Evolutionary conservation across 2,113 vertebrate genomes (phyloP).

Genomic region (Reinhardtius hippoglossoides): DNA sequence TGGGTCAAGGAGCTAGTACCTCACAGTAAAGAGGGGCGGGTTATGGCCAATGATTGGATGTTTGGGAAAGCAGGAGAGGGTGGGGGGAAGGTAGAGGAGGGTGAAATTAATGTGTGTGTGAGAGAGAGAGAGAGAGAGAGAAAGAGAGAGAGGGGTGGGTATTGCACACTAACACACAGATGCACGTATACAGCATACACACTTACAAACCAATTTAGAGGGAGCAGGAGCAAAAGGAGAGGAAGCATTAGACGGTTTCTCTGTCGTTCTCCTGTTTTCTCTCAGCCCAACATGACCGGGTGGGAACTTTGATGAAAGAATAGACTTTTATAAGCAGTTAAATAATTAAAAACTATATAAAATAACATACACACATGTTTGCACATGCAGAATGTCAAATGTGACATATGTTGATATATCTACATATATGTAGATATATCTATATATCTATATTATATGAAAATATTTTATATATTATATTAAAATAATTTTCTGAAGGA

Average conservation of each 20-base stretch:
- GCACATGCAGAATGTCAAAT: too few relatives aligned
- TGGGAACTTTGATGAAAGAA: neutral
- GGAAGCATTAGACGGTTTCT: neutral
- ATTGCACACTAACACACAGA: too few relatives aligned
- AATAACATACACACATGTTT: too few relatives aligned
- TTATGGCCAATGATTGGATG: conserved; percentile 42
- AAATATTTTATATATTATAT: too few relatives aligned
- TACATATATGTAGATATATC: too few relatives aligned
- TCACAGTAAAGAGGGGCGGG: conserved; percentile 46
- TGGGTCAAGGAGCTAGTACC: conserved; percentile 63
- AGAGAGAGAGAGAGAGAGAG: too few relatives aligned
- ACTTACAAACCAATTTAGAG: conserved; percentile 23
- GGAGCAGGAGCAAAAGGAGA: neutral
- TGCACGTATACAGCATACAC: neutral
- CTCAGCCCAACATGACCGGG: neutral
- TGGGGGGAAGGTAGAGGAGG: neutral
- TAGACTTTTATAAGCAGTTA: too few relatives aligned
- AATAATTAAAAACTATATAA: too few relatives aligned
- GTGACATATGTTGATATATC: too few relatives aligned
- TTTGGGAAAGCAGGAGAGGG: conserved; percentile 16
- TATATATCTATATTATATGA: too few relatives aligned
- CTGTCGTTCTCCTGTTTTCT: neutral
- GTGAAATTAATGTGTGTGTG: neutral
- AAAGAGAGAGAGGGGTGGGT: too few relatives aligned
- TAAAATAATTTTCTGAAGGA: too few relatives aligned